These are phyloP conservation scores for Syrphus vitripennis DNA, from an alignment of 2,888 invertebrate genomes.

Conservation along the genomic window DNA sequence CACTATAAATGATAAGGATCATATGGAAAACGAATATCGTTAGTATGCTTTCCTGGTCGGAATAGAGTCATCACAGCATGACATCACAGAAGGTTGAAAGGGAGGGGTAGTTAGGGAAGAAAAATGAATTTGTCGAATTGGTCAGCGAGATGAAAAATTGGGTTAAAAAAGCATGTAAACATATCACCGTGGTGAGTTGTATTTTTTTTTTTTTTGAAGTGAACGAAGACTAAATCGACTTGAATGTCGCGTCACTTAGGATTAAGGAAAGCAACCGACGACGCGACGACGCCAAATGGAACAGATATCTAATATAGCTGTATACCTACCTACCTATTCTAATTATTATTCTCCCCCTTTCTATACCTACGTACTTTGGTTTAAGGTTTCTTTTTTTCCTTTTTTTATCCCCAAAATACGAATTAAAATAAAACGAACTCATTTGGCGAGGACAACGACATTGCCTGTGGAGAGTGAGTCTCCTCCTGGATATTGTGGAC, in stretches of 20 bases:
- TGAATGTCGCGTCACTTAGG: conserved; percentile 5
- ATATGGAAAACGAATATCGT: conserved; percentile 58
- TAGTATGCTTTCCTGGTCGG: conserved; percentile 26
- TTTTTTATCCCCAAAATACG: conserved; percentile 2
- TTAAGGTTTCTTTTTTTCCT: background rate
- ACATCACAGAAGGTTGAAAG: background rate
- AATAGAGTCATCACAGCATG: conserved; percentile 61
- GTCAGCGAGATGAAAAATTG: conserved; percentile 49
- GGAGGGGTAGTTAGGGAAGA: background rate
- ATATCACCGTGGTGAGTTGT: conserved; percentile 42
- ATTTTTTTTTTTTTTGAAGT: background rate
- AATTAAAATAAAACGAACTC: conserved; percentile 19
- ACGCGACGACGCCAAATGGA: background rate
- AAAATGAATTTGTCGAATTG: background rate
- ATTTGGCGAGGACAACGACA: conserved; percentile 12
- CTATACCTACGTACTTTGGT: too few relatives aligned
- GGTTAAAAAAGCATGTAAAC: conserved; percentile 43
- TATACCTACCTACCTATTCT: too few relatives aligned
- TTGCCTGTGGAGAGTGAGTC: background rate
- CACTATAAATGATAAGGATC: conserved; percentile 59
- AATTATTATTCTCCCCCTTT: conserved; percentile 31
- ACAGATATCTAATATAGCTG: too few relatives aligned
- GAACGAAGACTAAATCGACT: conserved; percentile 7
- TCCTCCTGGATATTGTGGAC: background rate
- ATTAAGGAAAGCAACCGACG: conserved; percentile 7